phyloP scores from a whole-genome alignment of 1,140 invertebrate species.

The Stenopsyche tienmushanensis region DNA sequence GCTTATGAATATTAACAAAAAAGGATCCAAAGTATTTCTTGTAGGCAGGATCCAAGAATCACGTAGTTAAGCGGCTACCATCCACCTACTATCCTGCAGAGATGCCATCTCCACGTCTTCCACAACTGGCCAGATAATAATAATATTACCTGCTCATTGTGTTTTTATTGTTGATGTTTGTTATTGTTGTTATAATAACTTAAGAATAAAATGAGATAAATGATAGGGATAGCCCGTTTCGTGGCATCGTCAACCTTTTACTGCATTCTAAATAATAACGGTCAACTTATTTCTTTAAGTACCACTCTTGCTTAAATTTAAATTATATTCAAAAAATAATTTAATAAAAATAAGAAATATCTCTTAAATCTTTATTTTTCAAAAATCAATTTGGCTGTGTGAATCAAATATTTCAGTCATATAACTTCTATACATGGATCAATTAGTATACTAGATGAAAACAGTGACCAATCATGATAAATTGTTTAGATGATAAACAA shows the following conservation, averaged over 20 bases:
- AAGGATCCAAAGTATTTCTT: background rate
- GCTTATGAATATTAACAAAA: too few species aligned
- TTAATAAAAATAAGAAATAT: too few species aligned
- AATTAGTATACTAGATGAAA: too few species aligned
- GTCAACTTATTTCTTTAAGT: background rate
- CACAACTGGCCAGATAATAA: constrained; percentile 32
- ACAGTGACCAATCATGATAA: too few species aligned
- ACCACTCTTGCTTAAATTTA: too few species aligned
- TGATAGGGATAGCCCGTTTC: constrained; percentile 10
- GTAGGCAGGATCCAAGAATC: background rate
- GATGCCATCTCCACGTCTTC: constrained; percentile 25
- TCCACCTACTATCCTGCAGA: constrained; percentile 15
- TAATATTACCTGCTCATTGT: constrained; percentile 38
- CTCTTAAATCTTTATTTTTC: too few species aligned
- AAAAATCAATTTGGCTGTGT: too few species aligned
- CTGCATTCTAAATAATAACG: background rate
- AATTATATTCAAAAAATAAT: too few species aligned
- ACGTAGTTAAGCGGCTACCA: constrained; percentile 20
- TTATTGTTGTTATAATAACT: constrained; percentile 38
- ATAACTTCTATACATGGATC: too few species aligned
- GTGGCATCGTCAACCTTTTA: constrained; percentile 2
- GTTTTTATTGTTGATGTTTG: constrained; percentile 39
- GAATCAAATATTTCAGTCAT: too few species aligned
- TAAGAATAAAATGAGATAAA: constrained; percentile 31
- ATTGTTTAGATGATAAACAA: too few species aligned